These are phyloP conservation scores for Rallus limicola DNA, from an alignment of 2,113 vertebrate species.

Conservation along the genomic window DNA sequence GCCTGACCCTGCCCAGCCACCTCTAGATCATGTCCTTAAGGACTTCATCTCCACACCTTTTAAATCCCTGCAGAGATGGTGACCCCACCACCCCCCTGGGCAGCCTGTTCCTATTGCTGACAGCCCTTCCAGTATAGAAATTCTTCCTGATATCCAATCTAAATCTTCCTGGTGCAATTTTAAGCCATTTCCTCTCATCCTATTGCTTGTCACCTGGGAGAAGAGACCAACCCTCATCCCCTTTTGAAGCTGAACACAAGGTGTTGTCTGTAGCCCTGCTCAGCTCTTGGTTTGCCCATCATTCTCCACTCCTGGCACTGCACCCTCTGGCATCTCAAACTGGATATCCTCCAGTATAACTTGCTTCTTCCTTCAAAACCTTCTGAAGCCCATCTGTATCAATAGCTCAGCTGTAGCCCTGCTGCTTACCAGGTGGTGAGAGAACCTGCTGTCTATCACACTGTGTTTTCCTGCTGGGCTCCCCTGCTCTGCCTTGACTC, in stretches of 20 bases:
- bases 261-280: not conserved
- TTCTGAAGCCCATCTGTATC: not conserved
- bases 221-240: not conserved
- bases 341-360: not conserved
- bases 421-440: not conserved
- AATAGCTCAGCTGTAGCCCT: not conserved
- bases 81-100: too few species aligned
- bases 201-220: too few species aligned
- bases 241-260: not conserved
- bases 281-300: not conserved
- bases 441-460: not conserved
- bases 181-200: too few species aligned
- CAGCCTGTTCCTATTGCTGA: too few species aligned
- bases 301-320: not conserved
- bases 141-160: too few species aligned
- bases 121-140: too few species aligned
- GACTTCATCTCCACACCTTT: too few species aligned
- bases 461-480: not conserved
- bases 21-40: too few species aligned
- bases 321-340: not conserved
- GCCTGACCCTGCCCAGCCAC: too few species aligned
- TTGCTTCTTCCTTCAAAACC: not conserved
- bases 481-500: not conserved
- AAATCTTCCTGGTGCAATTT: too few species aligned
- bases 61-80: too few species aligned